Evolutionary conservation across 2,888 invertebrate species (phyloP), one percentile per base, ranked within the genome.

Genomic region (Ophioninae sp.): DNA sequence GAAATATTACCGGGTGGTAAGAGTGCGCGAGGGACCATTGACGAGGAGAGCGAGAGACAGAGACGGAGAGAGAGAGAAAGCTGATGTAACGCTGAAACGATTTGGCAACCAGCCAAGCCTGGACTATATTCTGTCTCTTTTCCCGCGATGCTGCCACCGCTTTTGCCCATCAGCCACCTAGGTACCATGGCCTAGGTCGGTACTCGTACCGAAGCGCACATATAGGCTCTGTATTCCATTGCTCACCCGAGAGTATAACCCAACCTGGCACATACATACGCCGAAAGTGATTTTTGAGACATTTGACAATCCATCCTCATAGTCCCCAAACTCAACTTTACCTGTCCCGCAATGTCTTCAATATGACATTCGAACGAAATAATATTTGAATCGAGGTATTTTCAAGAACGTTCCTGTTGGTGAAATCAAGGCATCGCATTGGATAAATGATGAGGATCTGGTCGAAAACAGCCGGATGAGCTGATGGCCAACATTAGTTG

Each of bases 51-150:
- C 56, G 41, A 44, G 69, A 63, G 73, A 73, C 6, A 37, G 64
- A 67, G 41, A 30, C 8, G 20, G 67, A 67, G 39, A 41, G 22
- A 23, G n/a, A 20, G 20, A 59, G 51, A 56, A 23, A 30, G 37
- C 30, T 30, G 80, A 73, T 80, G 78, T 85, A 88, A 87, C 89
- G 87, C 86, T 87, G 87, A 85, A 85, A 86, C 88, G 90, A 91
- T 91, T 91, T 91, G 91, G 91, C 90, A 59, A 69, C 64, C 69
- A 56, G 89, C 91, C 91, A 91, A 86, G 74, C 85, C 84, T 81
- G 85, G 86, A 87, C 86, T 87, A 86, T 87, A 79, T 61, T 30
- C 71, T 59, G 67, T 67, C 59, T 41, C 64, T 37, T 44, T 65
- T 69, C 68, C 78, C 69, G 5, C 20, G 59, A 59, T 72, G 61